Percentiles rank a stretch among this genome's conserved stretches.
phyloP scores from a whole-genome alignment of 1,140 invertebrate genomes.

The Octopus bimaculoides region DNA sequence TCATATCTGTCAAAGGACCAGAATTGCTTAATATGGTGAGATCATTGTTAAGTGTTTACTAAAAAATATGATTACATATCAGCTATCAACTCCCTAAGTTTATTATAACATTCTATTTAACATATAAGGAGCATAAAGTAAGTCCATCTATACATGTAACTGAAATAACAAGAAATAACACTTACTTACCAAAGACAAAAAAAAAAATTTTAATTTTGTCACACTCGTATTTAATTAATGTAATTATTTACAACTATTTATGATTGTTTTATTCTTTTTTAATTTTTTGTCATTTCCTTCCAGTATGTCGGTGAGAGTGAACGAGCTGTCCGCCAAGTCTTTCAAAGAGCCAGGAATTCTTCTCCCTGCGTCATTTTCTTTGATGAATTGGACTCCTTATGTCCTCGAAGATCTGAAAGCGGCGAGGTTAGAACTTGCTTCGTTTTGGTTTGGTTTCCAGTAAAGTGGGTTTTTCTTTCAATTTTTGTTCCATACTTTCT shows the following conservation, averaged over 20 bases:
- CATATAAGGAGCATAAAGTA: too few species aligned
- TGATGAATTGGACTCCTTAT: conserved; percentile 97
- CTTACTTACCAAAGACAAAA: too few species aligned
- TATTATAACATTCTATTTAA: too few species aligned
- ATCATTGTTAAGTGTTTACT: not conserved
- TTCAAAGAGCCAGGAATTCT: conserved; percentile 89
- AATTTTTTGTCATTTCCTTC: conserved; percentile 41
- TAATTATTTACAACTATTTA: too few species aligned
- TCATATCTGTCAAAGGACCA: conserved; percentile 95
- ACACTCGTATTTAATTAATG: too few species aligned
- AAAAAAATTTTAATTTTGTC: too few species aligned
- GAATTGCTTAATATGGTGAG: conserved; percentile 91
- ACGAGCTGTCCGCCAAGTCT: conserved; percentile 89
- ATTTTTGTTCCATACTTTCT: too few species aligned
- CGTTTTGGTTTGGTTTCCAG: not conserved
- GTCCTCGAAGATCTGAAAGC: conserved; percentile 74
- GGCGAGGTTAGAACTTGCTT: conserved; percentile 32
- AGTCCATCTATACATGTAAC: too few species aligned
- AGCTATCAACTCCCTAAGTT: too few species aligned
- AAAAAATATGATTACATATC: too few species aligned
- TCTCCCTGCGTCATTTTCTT: conserved; percentile 99
- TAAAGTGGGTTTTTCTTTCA: too few species aligned
- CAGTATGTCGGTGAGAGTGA: conserved; percentile 99
- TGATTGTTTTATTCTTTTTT: conserved; percentile 12
- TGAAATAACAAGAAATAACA: too few species aligned